phyloP scores from a whole-genome alignment of 2,888 invertebrate genomes.

The Heterodera filipjevi region DNA sequence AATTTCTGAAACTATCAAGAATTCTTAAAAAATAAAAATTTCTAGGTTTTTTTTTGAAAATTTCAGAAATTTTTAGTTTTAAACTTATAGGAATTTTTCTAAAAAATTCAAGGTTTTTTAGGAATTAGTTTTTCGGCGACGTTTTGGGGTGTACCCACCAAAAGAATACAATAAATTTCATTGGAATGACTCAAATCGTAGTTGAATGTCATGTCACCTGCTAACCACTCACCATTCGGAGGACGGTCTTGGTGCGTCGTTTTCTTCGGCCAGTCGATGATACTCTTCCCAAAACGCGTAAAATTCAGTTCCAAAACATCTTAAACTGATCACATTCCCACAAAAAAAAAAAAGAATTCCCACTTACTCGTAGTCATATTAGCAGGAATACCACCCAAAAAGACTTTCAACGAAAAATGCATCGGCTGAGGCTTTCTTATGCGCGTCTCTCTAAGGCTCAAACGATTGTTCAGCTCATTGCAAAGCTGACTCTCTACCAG shows the following conservation, averaged over 20 bases:
- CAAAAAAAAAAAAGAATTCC: background rate
- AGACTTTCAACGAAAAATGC: slow-evolving; percentile 32
- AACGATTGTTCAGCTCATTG: no score
- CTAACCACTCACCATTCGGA: slow-evolving; percentile 27
- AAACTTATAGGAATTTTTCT: no score
- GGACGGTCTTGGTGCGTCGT: slow-evolving; percentile 27
- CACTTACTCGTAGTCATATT: slow-evolving; percentile 27
- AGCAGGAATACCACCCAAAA: slow-evolving; percentile 35
- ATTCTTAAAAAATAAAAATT: no score
- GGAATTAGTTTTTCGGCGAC: no score
- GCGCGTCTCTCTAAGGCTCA: background rate
- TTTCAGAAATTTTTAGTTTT: no score
- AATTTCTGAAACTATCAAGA: no score
- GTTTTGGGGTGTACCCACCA: no score
- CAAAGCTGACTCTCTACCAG: background rate
- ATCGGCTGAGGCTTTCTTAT: slow-evolving; percentile 2
- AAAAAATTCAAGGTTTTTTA: no score
- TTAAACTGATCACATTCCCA: slow-evolving; percentile 13
- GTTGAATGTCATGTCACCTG: no score
- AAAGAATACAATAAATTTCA: no score
- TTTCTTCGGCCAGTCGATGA: slow-evolving; percentile 41
- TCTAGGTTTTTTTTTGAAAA: no score
- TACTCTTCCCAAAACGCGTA: slow-evolving; percentile 24
- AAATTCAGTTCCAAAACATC: slow-evolving; percentile 32
- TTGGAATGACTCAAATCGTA: no score